phyloP scores from a whole-genome alignment of 1,140 invertebrate genomes.

The Cydia amplana region DNA sequence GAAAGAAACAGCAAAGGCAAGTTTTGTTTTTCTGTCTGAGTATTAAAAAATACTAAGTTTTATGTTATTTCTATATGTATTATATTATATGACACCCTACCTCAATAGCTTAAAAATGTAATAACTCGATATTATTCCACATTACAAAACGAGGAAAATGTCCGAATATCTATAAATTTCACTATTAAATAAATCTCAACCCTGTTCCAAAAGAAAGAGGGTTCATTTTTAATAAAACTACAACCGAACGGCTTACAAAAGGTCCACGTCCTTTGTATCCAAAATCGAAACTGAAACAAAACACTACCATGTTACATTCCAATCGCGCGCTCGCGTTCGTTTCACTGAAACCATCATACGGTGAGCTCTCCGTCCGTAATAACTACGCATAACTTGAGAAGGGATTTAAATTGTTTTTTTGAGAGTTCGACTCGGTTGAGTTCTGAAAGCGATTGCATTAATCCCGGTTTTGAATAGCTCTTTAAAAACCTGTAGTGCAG shows the following conservation, averaged over 20 bases:
- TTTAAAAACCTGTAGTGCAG: conserved; percentile 11
- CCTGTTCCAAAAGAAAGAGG: neutral
- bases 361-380: neutral
- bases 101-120: no score
- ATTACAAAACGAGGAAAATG: neutral
- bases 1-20: no score
- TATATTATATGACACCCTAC: no score
- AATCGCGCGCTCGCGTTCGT: neutral
- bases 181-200: neutral
- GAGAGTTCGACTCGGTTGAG: neutral
- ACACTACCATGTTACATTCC: neutral
- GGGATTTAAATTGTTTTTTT: neutral
- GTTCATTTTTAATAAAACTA: neutral
- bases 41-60: no score
- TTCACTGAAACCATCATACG: neutral
- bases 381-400: neutral
- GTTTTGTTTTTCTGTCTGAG: no score
- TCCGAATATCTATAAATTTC: neutral
- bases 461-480: conserved; percentile 5
- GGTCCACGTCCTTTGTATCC: conserved; percentile 13
- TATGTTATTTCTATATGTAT: no score
- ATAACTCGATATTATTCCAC: neutral
- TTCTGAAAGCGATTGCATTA: neutral
- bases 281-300: conserved; percentile 23
- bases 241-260: neutral